phyloP scores from a whole-genome alignment of 2,888 invertebrate species.

The Rhyacophila evoluta region DNA sequence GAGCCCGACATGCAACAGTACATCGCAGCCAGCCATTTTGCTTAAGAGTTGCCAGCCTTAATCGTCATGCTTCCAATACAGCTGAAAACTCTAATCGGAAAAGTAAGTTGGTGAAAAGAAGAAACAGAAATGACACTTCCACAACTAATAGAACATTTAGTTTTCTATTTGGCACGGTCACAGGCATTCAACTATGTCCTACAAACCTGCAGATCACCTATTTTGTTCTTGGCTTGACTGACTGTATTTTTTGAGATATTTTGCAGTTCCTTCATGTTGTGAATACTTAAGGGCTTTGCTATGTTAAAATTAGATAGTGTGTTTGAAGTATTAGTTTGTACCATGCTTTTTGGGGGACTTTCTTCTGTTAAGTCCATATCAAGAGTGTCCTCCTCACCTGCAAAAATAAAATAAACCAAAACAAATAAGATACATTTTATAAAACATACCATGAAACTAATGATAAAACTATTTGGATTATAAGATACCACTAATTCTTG shows the following conservation, averaged over 20 bases:
- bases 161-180: slow-evolving; percentile 41
- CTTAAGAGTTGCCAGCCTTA: slow-evolving; percentile 21
- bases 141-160: slow-evolving; percentile 36
- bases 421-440: too few relatives aligned
- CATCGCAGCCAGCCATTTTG: slow-evolving; percentile 11
- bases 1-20: slow-evolving; percentile 22
- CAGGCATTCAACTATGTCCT: slow-evolving; percentile 11
- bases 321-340: slow-evolving; percentile 54
- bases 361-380: slow-evolving; percentile 59
- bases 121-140: not conserved
- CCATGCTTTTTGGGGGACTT: slow-evolving; percentile 55
- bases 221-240: slow-evolving; percentile 72
- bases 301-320: slow-evolving; percentile 55
- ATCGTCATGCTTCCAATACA: not conserved
- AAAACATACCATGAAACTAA: too few relatives aligned
- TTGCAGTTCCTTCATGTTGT: slow-evolving; percentile 70
- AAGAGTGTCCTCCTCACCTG: slow-evolving; percentile 66
- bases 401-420: slow-evolving; percentile 23
- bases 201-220: slow-evolving; percentile 74
- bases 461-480: too few relatives aligned
- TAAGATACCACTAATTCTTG: too few relatives aligned
- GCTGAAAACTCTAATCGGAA: not conserved
- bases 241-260: slow-evolving; percentile 64
- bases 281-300: slow-evolving; percentile 56
- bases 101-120: slow-evolving; percentile 16